Conservation (phyloP, 2,888 invertebrate genomes). For the Drosophila anomalata region DNA sequence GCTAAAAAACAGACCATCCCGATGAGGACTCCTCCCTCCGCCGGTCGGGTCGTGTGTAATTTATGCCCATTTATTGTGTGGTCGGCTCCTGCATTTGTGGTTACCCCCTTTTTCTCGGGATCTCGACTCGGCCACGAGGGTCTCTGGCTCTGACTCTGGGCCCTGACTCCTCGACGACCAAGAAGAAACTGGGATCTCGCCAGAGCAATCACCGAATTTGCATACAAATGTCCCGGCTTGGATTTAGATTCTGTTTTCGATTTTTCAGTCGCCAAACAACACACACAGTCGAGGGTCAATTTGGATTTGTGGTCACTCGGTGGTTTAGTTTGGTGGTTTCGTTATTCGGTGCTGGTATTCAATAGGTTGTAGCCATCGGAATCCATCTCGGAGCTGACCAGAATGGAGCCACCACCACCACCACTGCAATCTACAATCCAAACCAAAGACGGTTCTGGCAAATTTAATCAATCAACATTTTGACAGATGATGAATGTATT, state of each 20-base stretch:
- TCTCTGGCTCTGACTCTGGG: not conserved
- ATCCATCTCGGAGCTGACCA: not conserved
- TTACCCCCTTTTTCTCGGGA: too few species aligned
- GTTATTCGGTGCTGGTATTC: not conserved
- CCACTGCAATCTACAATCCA: not conserved
- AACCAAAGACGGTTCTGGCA: constrained; percentile 3
- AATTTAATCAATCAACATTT: constrained; percentile 30
- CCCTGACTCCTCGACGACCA: not conserved
- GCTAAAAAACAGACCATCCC: too few species aligned
- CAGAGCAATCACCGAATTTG: constrained; percentile 40
- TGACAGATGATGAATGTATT: constrained; percentile 23
- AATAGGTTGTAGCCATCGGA: not conserved
- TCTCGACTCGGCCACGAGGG: constrained; percentile 8
- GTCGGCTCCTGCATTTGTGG: constrained; percentile 45
- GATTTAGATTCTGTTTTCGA: constrained; percentile 25
- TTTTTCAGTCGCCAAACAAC: constrained; percentile 11
- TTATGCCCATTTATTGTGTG: constrained; percentile 77
- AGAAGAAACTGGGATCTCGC: constrained; percentile 10
- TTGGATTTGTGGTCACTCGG: constrained; percentile 33
- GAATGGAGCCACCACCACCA: not conserved
- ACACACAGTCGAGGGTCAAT: constrained; percentile 19
- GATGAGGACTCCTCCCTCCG: constrained; percentile 5
- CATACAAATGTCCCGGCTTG: constrained; percentile 34
- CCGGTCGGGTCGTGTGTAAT: constrained; percentile 65
- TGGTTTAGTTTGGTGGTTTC: not conserved